phyloP scores from a whole-genome alignment of 2,797 vertebrate genomes.

The Acrossocheilus fasciatus region DNA sequence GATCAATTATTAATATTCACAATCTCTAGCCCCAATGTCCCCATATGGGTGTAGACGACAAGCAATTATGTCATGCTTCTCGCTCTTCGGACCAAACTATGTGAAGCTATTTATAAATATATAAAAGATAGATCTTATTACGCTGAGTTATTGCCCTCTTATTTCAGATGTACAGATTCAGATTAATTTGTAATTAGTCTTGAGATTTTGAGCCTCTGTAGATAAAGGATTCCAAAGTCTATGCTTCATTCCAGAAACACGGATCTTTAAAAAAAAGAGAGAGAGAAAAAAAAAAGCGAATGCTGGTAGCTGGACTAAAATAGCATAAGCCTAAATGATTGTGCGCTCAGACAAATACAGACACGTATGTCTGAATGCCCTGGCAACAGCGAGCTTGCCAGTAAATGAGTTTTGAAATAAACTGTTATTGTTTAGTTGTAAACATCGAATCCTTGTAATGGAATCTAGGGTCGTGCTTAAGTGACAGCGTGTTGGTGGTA shows the following conservation, averaged over 20 bases:
- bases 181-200: conserved; percentile 90
- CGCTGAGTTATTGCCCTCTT: conserved; percentile 80
- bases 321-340: conserved; percentile 84
- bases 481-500: conserved; percentile 58
- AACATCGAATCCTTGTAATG: conserved; percentile 69
- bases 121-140: conserved; percentile 82
- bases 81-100: conserved; percentile 67
- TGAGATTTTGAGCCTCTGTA: conserved; percentile 85
- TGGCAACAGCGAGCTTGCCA: conserved; percentile 74
- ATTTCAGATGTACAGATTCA: conserved; percentile 84
- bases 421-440: conserved; percentile 81
- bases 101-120: conserved; percentile 81
- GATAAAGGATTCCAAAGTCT: conserved; percentile 84
- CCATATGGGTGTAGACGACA: conserved; percentile 77
- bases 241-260: conserved; percentile 80
- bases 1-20: conserved; percentile 84
- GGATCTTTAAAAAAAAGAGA: conserved; percentile 79
- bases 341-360: conserved; percentile 81
- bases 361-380: conserved; percentile 80
- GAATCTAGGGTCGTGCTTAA: conserved; percentile 63
- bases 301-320: conserved; percentile 80
- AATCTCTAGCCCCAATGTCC: conserved; percentile 80
- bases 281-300: conserved; percentile 55
- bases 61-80: conserved; percentile 81
- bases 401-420: conserved; percentile 82